These are phyloP conservation scores for Rhinoderma darwinii DNA, from an alignment of 2,113 vertebrate species.

Conservation along the genomic window DNA sequence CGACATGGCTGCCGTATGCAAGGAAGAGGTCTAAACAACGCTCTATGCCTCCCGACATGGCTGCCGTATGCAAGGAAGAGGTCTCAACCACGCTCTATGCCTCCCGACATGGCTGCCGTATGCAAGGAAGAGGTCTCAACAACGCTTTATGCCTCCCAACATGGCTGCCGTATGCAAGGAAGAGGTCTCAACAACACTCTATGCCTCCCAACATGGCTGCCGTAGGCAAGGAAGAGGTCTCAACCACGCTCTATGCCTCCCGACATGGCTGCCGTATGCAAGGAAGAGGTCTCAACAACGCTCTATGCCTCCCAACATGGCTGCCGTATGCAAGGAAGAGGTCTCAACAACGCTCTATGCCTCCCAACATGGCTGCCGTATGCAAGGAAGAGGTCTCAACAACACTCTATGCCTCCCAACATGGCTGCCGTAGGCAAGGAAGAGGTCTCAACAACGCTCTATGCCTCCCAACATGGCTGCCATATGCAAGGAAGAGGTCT, in stretches of 20 bases:
- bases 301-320: slow-evolving; percentile 71
- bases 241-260: slow-evolving; percentile 62
- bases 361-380: slow-evolving; percentile 70
- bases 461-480: slow-evolving; percentile 73
- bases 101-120: slow-evolving; percentile 70
- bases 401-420: slow-evolving; percentile 68
- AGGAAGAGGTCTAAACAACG: slow-evolving; percentile 52
- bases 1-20: slow-evolving; percentile 69
- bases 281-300: slow-evolving; percentile 53
- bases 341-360: slow-evolving; percentile 57
- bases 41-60: slow-evolving; percentile 71
- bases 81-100: slow-evolving; percentile 57
- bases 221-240: slow-evolving; percentile 60
- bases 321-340: slow-evolving; percentile 63
- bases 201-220: slow-evolving; percentile 73
- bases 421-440: slow-evolving; percentile 65
- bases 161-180: slow-evolving; percentile 65
- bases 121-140: slow-evolving; percentile 59
- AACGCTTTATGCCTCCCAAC: slow-evolving; percentile 67
- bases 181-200: slow-evolving; percentile 48
- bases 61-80: slow-evolving; percentile 63
- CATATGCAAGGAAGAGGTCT: slow-evolving; percentile 60
- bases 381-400: slow-evolving; percentile 59
- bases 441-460: slow-evolving; percentile 47
- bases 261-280: slow-evolving; percentile 69